These are phyloP conservation scores for Polyergus mexicanus DNA, from an alignment of 1,140 invertebrate genomes.

Conservation along the genomic window DNA sequence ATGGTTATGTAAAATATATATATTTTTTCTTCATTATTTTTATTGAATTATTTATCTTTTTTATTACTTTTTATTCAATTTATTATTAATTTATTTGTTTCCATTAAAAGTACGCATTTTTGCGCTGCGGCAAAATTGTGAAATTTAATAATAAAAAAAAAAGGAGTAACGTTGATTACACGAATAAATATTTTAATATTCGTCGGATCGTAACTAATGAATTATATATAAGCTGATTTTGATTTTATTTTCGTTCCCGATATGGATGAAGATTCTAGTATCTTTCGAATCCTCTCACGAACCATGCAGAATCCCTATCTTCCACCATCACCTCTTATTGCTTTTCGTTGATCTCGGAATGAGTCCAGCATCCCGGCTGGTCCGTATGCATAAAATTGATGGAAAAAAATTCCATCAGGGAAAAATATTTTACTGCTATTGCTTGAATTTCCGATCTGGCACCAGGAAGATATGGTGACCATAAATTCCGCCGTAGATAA, in stretches of 20 bases:
- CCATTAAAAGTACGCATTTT: background rate
- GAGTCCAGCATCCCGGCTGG: constrained; percentile 38
- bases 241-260: constrained; percentile 27
- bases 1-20: too few relatives aligned
- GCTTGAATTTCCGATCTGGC: constrained; percentile 63
- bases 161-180: background rate
- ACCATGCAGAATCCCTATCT: constrained; percentile 6
- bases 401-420: constrained; percentile 51
- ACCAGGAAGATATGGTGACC: constrained; percentile 56
- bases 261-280: background rate
- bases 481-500: constrained; percentile 58
- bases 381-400: constrained; percentile 53
- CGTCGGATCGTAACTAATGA: background rate
- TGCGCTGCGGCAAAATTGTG: background rate
- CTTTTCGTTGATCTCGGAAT: constrained; percentile 1
- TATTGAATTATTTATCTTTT: background rate
- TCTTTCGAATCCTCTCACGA: background rate
- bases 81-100: background rate
- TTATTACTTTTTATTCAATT: background rate
- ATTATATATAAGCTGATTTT: constrained; percentile 7
- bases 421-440: constrained; percentile 67
- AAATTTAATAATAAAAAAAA: background rate
- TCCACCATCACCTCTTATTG: constrained; percentile 36
- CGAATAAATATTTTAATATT: background rate
- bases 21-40: too few relatives aligned